phyloP scores from a whole-genome alignment of 2,113 vertebrate species.

The Pontoporia blainvillei region DNA sequence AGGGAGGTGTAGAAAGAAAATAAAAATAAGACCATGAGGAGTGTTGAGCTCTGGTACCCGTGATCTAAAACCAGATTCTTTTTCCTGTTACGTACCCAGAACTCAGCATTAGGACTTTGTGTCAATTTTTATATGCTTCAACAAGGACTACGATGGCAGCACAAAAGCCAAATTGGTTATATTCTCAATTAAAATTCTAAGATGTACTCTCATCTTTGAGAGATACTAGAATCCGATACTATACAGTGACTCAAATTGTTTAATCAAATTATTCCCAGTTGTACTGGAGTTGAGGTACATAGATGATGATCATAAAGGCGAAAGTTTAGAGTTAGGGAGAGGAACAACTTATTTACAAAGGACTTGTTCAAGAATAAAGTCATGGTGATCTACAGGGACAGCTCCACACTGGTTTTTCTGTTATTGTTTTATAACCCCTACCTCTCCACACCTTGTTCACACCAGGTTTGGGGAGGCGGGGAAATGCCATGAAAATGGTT shows the following conservation, averaged over 20 bases:
- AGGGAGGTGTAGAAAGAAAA: rapidly evolving
- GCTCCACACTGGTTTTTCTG: not conserved
- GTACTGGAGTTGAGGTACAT: not conserved
- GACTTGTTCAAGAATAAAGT: not conserved
- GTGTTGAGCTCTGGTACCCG: no score
- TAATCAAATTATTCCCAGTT: not conserved
- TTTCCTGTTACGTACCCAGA: no score
- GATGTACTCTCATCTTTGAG: not conserved
- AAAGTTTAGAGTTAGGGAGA: not conserved
- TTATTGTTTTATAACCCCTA: not conserved
- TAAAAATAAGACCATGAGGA: not conserved
- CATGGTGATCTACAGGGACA: not conserved
- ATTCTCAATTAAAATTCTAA: not conserved
- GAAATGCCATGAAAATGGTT: not conserved
- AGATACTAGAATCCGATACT: not conserved
- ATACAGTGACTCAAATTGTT: not conserved
- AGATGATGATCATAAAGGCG: not conserved
- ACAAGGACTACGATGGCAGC: not conserved
- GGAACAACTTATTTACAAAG: not conserved
- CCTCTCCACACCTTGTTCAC: not conserved
- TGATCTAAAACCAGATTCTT: not conserved
- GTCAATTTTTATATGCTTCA: not conserved
- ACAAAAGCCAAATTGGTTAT: not conserved
- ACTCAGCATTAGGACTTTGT: not conserved
- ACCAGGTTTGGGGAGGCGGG: not conserved